Evolutionary conservation across 2,797 vertebrate species (phyloP).

Genomic region (Falco biarmicus): DNA sequence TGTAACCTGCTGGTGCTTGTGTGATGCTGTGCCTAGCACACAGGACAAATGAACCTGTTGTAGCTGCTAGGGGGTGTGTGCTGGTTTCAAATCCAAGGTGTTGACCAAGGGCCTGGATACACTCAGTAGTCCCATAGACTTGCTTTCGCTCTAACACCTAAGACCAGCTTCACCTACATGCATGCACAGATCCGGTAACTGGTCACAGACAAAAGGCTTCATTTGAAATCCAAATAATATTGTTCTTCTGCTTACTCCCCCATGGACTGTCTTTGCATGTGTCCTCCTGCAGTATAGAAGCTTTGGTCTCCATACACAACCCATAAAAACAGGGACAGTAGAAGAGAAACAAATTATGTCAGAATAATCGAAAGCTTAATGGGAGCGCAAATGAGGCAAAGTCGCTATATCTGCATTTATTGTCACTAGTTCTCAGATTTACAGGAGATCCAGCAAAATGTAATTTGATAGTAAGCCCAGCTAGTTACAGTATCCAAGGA

Average conservation of each 20-base stretch:
- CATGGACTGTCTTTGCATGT: background rate
- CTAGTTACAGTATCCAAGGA: slow-evolving; percentile 27
- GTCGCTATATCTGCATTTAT: slow-evolving; percentile 1
- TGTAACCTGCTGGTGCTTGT: background rate
- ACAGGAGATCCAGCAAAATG: slow-evolving; percentile 15
- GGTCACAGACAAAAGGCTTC: background rate
- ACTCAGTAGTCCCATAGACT: background rate
- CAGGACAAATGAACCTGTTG: background rate
- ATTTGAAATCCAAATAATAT: background rate
- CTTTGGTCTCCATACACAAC: background rate
- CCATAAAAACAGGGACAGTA: background rate
- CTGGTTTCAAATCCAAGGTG: background rate
- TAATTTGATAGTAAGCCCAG: slow-evolving; percentile 28
- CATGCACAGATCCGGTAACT: background rate
- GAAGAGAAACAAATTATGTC: slow-evolving; percentile 35
- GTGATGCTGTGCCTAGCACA: background rate
- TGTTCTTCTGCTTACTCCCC: background rate
- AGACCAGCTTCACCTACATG: rapidly evolving
- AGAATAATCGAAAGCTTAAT: slow-evolving; percentile 39
- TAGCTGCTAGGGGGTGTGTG: rapidly evolving
- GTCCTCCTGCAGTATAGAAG: background rate
- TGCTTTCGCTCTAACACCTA: background rate
- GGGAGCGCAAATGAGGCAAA: slow-evolving; percentile 11
- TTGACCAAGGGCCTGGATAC: background rate
- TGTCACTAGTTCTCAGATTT: slow-evolving; percentile 48